phyloP scores from a whole-genome alignment of 1,140 invertebrate species.

The Sycobia sp. region DNA sequence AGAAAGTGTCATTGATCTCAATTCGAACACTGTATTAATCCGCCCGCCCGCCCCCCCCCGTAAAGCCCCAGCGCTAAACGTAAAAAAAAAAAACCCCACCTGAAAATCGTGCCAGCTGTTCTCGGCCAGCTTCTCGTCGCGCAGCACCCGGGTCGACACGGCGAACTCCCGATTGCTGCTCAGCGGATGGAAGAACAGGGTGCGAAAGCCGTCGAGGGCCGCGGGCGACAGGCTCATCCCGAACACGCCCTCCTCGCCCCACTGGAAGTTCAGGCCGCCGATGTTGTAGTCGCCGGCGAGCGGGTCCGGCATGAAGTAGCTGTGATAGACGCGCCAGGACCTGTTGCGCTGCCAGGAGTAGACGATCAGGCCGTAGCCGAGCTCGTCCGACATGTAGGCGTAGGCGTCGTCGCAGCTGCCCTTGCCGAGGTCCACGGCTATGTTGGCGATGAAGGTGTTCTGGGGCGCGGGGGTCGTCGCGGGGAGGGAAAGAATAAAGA shows the following conservation, averaged over 20 bases:
- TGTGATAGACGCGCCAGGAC: slow-evolving; percentile 78
- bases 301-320: slow-evolving; percentile 80
- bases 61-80: too few relatives aligned
- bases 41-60: too few relatives aligned
- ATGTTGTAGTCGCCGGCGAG: slow-evolving; percentile 78
- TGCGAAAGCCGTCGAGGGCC: slow-evolving; percentile 69
- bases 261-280: slow-evolving; percentile 80
- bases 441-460: slow-evolving; percentile 81
- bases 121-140: slow-evolving; percentile 69
- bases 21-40: too few relatives aligned
- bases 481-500: too few relatives aligned
- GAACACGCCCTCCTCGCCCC: slow-evolving; percentile 81
- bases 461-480: slow-evolving; percentile 33
- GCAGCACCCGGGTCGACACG: slow-evolving; percentile 74
- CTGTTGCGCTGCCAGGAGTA: slow-evolving; percentile 77
- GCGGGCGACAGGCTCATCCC: slow-evolving; percentile 74
- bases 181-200: slow-evolving; percentile 77
- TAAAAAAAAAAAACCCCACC: too few relatives aligned
- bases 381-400: slow-evolving; percentile 81
- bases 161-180: slow-evolving; percentile 78
- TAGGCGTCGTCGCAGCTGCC: slow-evolving; percentile 74
- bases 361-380: slow-evolving; percentile 78
- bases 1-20: too few relatives aligned
- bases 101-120: slow-evolving; percentile 76
- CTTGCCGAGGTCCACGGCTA: slow-evolving; percentile 76